Evolutionary conservation across 2,113 vertebrate species (phyloP).

Genomic region (Xiphias gladius): DNA sequence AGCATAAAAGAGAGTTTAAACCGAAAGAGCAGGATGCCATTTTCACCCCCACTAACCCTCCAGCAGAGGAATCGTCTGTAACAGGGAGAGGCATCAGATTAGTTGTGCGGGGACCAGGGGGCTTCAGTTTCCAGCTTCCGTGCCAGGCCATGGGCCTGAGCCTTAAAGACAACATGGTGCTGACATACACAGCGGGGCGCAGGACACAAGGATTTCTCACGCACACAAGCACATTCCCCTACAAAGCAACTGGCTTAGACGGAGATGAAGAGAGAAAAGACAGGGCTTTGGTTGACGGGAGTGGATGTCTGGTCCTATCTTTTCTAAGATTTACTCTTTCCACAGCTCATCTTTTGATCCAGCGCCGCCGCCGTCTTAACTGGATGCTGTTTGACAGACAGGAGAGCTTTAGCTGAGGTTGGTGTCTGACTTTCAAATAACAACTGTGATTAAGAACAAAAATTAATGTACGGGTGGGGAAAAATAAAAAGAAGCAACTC

Average conservation of each 20-base stretch:
- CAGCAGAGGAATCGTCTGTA: constrained; percentile 54
- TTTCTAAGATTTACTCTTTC: constrained; percentile 71
- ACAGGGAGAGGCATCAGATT: constrained; percentile 70
- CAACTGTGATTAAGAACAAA: constrained; percentile 26
- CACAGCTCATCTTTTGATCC: constrained; percentile 68
- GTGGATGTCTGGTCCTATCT: constrained; percentile 68
- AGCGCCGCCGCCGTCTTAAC: constrained; percentile 17
- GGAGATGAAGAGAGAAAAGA: constrained; percentile 60
- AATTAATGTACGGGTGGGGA: constrained; percentile 17
- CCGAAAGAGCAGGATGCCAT: constrained; percentile 67
- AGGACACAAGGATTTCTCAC: constrained; percentile 56
- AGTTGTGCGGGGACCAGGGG: constrained; percentile 62
- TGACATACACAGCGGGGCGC: constrained; percentile 50
- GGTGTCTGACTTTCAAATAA: constrained; percentile 46
- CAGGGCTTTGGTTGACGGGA: constrained; percentile 64
- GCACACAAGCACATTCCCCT: constrained; percentile 53
- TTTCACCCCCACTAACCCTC: constrained; percentile 68
- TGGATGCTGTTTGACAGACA: constrained; percentile 35
- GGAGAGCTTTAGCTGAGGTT: constrained; percentile 35
- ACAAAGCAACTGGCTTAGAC: constrained; percentile 58
- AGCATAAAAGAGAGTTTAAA: constrained; percentile 61
- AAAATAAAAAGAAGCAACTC: constrained; percentile 31
- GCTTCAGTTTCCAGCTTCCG: constrained; percentile 70
- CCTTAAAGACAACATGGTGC: constrained; percentile 52
- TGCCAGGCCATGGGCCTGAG: constrained; percentile 64